Evolutionary conservation across 2,797 vertebrate species (phyloP), one percentile per base, ranked within the genome.

Genomic region (Diceros bicornis): DNA sequence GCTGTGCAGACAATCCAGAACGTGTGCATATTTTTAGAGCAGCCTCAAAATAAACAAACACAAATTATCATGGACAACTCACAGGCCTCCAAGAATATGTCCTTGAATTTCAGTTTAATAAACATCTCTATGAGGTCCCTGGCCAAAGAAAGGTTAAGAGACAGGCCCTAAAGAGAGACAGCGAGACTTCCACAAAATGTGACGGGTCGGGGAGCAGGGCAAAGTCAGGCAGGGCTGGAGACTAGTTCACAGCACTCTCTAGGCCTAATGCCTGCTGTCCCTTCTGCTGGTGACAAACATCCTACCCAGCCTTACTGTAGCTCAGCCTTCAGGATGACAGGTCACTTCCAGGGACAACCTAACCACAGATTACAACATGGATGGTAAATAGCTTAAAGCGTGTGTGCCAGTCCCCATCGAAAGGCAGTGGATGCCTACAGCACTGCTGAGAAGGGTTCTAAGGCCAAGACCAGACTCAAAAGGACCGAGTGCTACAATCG

Each of bases 131-230:
- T 75, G 59, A 83, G 32, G 69, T 52, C 8, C 41, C 66, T 89
- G 92, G 50, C n/a, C 72, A 91, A 89, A 97, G 83, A 34, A 75
- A 93, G 41, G 32, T 64, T 90, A 90, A 94, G 50, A 97, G 52
- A 20, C 52, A 81, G 11, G 41, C 29, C 27, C 41, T 88, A 25
- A 77, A 64, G 69, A 90, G 20, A 89, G 37, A 71, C 2, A 32
- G 37, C 23, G 18, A 74, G n/a, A 71, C 16, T 29, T 10, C 23
- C 68, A 34, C 20, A 79, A 55, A 86, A 92, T 50, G 59, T 6
- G 23, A 68, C 6, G 7, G 17, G 44, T 37, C 9, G 50, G 16
- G 27, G 27, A 71, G 21, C 32, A 62, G 34, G 47, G n/a, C 47
- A 72, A 82, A 85, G 52, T 52, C 27, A 61, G 6, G 14, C 7